A percentile compares a stretch with the other conserved stretches of the same genome.
Evolutionary conservation across 1,140 invertebrate species (phyloP).

Genomic region (Aphelinus atriplicis): DNA sequence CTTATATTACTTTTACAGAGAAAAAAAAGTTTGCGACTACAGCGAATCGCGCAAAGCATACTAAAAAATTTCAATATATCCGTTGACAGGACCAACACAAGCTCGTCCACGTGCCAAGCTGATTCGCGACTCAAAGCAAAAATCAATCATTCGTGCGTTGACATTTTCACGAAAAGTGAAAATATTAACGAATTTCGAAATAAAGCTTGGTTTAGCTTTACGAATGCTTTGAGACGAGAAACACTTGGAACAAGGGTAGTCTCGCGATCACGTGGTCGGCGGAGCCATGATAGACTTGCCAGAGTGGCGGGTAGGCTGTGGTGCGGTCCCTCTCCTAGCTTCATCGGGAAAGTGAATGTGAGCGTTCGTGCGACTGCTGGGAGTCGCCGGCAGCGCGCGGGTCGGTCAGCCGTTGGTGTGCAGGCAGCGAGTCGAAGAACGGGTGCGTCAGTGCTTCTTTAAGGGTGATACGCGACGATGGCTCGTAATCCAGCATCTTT

Average conservation of each 20-base stretch:
- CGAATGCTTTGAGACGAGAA: conserved; percentile 14
- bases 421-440: conserved; percentile 89
- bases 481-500: conserved; percentile 97
- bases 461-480: conserved; percentile 86
- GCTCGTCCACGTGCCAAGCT: conserved; percentile 7
- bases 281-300: not conserved
- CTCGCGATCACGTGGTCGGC: not conserved
- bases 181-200: too few relatives aligned
- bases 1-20: too few relatives aligned
- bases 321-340: conserved; percentile 62
- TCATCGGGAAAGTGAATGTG: conserved; percentile 73
- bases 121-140: conserved; percentile 2
- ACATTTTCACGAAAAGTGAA: too few relatives aligned
- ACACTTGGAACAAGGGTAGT: not conserved
- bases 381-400: conserved; percentile 64
- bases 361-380: conserved; percentile 68
- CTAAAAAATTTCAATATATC: not conserved
- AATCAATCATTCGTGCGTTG: too few relatives aligned
- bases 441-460: conserved; percentile 90
- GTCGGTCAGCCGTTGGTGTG: conserved; percentile 76
- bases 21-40: too few relatives aligned
- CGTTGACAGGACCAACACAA: conserved; percentile 33
- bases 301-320: conserved; percentile 1
- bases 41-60: too few relatives aligned
- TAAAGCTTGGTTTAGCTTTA: too few relatives aligned